These are phyloP conservation scores for Criorhina ranunculi DNA, from an alignment of 2,888 invertebrate species.

Conservation along the genomic window DNA sequence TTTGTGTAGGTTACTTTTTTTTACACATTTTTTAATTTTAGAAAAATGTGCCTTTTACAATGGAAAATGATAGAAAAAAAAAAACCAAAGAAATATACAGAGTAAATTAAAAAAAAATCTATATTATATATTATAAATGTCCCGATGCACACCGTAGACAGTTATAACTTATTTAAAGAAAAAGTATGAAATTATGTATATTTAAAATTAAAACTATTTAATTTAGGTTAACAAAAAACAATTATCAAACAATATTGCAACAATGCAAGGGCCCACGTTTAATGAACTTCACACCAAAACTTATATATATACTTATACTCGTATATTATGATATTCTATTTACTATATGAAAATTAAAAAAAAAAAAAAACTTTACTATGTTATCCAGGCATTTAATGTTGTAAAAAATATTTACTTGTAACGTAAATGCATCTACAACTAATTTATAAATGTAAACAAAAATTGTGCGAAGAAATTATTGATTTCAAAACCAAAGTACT, in stretches of 20 bases:
- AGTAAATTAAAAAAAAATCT: conserved; percentile 5
- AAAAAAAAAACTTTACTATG: conserved; percentile 15
- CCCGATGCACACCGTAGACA: conserved; percentile 44
- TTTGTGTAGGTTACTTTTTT: conserved; percentile 36
- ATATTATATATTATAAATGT: conserved; percentile 26
- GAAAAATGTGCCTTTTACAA: conserved; percentile 76
- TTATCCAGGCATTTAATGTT: conserved; percentile 42
- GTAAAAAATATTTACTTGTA: conserved; percentile 38
- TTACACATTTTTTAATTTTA: conserved; percentile 75
- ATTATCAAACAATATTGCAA: conserved; percentile 5
- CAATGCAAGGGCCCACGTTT: conserved; percentile 63
- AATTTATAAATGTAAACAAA: conserved; percentile 53
- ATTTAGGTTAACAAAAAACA: conserved; percentile 4
- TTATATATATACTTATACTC: conserved; percentile 49
- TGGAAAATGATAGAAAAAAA: conserved; percentile 14
- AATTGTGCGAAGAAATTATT: conserved; percentile 75
- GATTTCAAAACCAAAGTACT: conserved; percentile 9
- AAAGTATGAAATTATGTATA: conserved; percentile 16
- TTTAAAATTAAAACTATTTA: neutral
- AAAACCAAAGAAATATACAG: neutral
- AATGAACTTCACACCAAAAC: conserved; percentile 62
- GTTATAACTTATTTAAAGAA: conserved; percentile 21
- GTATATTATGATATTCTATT: conserved; percentile 44
- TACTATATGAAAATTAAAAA: conserved; percentile 7
- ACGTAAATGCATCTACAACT: conserved; percentile 65